Evolutionary conservation across 1,140 invertebrate species (phyloP), one percentile per base, ranked within the genome.

Genomic region (Ostrea edulis): DNA sequence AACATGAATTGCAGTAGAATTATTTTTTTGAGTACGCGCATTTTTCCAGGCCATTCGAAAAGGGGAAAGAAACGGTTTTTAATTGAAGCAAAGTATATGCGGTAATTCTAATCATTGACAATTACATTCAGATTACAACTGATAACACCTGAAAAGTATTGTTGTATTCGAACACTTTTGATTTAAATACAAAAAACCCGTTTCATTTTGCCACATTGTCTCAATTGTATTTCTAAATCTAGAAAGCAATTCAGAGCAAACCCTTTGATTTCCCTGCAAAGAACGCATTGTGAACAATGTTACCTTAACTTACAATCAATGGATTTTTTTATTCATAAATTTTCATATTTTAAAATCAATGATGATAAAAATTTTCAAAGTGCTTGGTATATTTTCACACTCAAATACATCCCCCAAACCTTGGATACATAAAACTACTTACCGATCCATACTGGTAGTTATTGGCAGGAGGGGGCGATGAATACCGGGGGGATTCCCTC

Each of bases 401-500:
- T 7, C 55, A 62, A 20, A 3, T 62, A n/a, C 55, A 62, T 20
- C 14, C 55, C 14, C n/a, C 20, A 17, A n/a, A 62, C 14, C 55
- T 62, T 62, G 55, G 0, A 20, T 62, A 20, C 68, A 77, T 4
- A 77, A 77, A 17, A 77, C 22, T 35, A 77, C 68, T 25, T 29
- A 77, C 68, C 68, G 22, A 25, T 77, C 68, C 68, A 11, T 77
- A 44, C 35, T 44, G 35, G 35, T 44, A 77, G 14, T 77, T 25
- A 77, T 77, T 77, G 8, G 25, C 68, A 4, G 68, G 68, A 14
- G 54, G 86, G n/a, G 84, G 83, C 4, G 87, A 84, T 2, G 83
- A 82, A 7, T 81, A 11, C 58, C 88, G 62, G 62, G 86, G 88
- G 35, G 86, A 82, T 62, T 87, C 86, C 22, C 44, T 87, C 8